Evolutionary conservation across 1,140 invertebrate species (phyloP), one percentile per base, ranked within the genome.

Genomic region (Pollicipes pollicipes): DNA sequence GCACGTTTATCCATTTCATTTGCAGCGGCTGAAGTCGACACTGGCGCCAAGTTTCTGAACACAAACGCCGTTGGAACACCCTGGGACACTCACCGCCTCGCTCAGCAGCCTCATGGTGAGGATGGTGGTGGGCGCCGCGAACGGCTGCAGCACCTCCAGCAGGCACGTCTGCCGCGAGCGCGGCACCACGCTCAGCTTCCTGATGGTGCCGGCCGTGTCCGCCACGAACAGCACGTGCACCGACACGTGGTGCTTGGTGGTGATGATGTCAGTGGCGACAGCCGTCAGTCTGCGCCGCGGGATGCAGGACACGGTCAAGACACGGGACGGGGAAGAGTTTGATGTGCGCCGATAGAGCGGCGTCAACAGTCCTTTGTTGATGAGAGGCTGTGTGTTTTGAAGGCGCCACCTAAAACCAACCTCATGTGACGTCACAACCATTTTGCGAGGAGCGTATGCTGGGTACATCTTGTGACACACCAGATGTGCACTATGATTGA

Each of bases 121-220:
- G 58, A 89, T 83, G 32, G 83, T 83, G 31, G 78, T 78, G 0
- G 79, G 76, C 32, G 78, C 77, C 73, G 84, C 79, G 16, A 88
- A 83, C 2, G 90, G 83, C 70, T 88, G 85, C 85, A 93, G 90
- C 69, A 91, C 83, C 78, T 96, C 93, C 27, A 95, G 84, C 4
- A 95, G 80, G 79, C 94, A 97, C 0, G 91, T 86, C 71, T 88
- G 83, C 16, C 85, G 81, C 0, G 82, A 83, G 26, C 82, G 76
- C 10, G 90, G 87, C 74, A 89, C 78, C 30, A 93, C 81, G 0
- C 88, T 86, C 74, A 95, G 83, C 78, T 96, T 96, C 75, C 90
- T 87, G 17, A 97, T 84, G 16, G 86, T 73, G 58, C 73, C 73
- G 26, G 66, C 70, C 27, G 29, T 45, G 26, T 70, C 70, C n/a